Base-by-base conservation (phyloP, 2,888 invertebrate genomes). In the Anagyrus pseudococci region DNA sequence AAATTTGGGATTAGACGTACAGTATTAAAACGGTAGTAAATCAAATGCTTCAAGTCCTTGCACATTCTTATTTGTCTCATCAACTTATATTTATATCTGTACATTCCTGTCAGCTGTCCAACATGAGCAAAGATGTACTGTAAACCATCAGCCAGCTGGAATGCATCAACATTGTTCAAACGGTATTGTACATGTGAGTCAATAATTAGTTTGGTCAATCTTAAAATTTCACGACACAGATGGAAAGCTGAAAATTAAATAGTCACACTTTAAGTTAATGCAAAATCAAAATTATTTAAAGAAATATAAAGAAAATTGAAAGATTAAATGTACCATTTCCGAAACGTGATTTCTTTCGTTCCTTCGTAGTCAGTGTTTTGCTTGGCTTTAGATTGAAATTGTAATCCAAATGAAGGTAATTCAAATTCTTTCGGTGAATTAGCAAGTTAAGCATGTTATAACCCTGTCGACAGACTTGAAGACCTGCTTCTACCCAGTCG, bases 41-140 rank as follows among this genome's bases (percentile, higher is more conserved):
- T 96, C 70, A 99, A 85, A 87, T 99, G 99, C 79, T 99, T 99
- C 72, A 99, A 84, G 84, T 99, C 99, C 83, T 99, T 99, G 86
- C 99, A 99, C 99, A 99, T 99, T 54, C 99, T 85, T 72, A 99
- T 98, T 83, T 98, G 98, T 76, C 96, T 86, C 98, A 98, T 98
- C 58, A 98, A 85, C 81, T 98, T 98, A 84, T 98, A 98, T 77
- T 96, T 96, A 85, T 98, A 98, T 26, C 99, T 87, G 84, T 99
- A 99, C 99, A 99, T 99, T 80, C 99, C 99, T 0, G 99, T 99
- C 64, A 99, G 84, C 81, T 99, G 99, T 0, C 99, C 99, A 8
- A 99, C 98, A 77, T 99, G 99, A 1, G 99, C 96, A 81, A 99
- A 99, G 67, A 99, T 96, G 81, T 99, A 99, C 82, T 99, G 99